Evolutionary conservation across 2,888 invertebrate genomes (phyloP).

Genomic region (Poecilobothrus nobilitatus): DNA sequence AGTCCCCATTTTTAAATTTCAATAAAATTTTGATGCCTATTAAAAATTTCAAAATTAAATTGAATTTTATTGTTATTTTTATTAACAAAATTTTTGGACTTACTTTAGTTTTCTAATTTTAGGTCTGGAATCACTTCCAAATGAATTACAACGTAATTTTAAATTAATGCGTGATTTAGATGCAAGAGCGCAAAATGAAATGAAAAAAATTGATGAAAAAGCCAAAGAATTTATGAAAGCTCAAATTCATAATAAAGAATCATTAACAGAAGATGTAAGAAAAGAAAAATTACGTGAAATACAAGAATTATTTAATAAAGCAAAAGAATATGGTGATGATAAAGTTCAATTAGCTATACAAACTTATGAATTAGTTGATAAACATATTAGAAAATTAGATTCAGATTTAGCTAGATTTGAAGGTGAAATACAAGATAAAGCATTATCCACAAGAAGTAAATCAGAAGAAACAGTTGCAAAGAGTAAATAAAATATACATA

Average conservation of each 20-base stretch:
- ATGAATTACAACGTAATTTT: conserved; percentile 91
- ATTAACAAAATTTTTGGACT: no score
- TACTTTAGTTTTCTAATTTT: conserved; percentile 24
- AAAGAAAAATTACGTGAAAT: conserved; percentile 73
- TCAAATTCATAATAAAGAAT: conserved; percentile 31
- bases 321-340: conserved; percentile 92
- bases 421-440: conserved; percentile 93
- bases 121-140: conserved; percentile 90
- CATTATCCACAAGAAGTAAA: conserved; percentile 64
- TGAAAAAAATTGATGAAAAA: conserved; percentile 84
- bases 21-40: no score
- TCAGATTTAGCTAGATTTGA: conserved; percentile 95
- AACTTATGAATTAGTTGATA: conserved; percentile 96
- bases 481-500: conserved; percentile 43
- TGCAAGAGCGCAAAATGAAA: conserved; percentile 76
- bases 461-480: conserved; percentile 55
- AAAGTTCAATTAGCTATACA: conserved; percentile 96
- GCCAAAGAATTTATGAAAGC: conserved; percentile 43
- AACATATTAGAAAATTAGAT: conserved; percentile 91
- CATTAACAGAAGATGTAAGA: conserved; percentile 56
- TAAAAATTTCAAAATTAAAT: no score
- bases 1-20: no score
- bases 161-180: conserved; percentile 93
- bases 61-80: no score
- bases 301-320: conserved; percentile 82